Base-by-base conservation (phyloP, 30 jellyfish, hydroid and myxozoan genomes). In the Turritopsis dohrnii region DNA sequence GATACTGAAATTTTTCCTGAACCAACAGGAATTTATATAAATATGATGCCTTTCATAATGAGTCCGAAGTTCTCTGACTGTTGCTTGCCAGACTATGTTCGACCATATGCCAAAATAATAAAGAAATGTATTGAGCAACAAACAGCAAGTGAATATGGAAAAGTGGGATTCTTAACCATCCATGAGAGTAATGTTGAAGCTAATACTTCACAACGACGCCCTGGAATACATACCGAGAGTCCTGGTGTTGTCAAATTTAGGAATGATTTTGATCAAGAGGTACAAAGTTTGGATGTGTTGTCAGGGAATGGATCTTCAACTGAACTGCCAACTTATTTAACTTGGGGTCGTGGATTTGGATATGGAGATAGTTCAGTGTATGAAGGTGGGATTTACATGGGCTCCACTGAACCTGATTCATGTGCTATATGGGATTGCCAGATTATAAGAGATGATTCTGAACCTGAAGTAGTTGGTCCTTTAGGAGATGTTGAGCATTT, bases 371-470 rank as follows among this genome's bases (percentile, higher is more conserved):
- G n/a, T n/a, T n/a, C n/a, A n/a, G n/a, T n/a, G 0, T 30, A 30
- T 25, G 1, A 0, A 1, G 96, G 94, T n/a, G 96, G 96, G 24
- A 89, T 89, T 54, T 89, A n/a, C 82, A 89, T 89, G 96, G 96
- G 90, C 20, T 89, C 96, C 60, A 89, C 83, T 66, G 87, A 84
- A 77, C 88, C 60, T 1, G 84, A 79, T 71, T 84, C 94, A 52
- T 89, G 96, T 53, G 28, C 75, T 25, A 71, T 84, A 17, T 89
- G 92, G 90, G 83, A 89, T 74, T 89, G 96, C 54, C 84, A 84
- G 27, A 28, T 89, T 20, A 23, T 28, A 4, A 84, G 77, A 66
- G 80, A 85, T 28, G 18, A 77, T 25, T 7, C 24, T 77, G 85
- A 66, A 1, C 16, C 22, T 25, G 26, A 69, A 8, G 29, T 84